Base-by-base conservation (phyloP, 2,797 vertebrate genomes). In the Gadopsis marmoratus region DNA sequence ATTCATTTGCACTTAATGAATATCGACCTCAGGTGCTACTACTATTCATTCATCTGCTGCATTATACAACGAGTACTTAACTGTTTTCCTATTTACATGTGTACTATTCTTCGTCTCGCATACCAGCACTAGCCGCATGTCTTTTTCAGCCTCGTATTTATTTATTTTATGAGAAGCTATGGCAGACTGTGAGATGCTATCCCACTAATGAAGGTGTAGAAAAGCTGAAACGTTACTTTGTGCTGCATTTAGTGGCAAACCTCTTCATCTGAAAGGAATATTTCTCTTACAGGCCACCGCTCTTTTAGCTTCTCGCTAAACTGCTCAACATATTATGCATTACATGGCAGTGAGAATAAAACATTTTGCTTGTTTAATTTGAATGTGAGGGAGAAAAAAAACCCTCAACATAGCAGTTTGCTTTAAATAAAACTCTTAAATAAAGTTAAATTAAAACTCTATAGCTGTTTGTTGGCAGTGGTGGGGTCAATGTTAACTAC, bases 1-100 rank as follows among this genome's bases (percentile, higher is more conserved):
- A 47, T 66, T 83, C 31, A 67, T 76, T 83, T 78, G 61, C 59
- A 80, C 58, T 59, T 78, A 83, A 88, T 89, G 74, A 87, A 87
- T 74, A 89, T 83, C 70, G 74, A 87, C 78, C 81, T 69, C 17
- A 60, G 35, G 78, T 41, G 54, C 72, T 16, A 41, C 35, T 48
- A 47, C n/a, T 43, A 83, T 88, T 78, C 51, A 65, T 82, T 80
- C 61, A 43, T 26, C 81, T 72, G 71, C 53, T 82, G 71, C 53
- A 61, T 85, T 65, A 82, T 60, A 79, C 71, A 65, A 59, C 17
- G 4, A 70, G 65, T 76, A 50, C 78, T 78, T 77, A 74, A 75
- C 78, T 0, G 11, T 70, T 82, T 70, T 60, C n/a, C 78, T 75
- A 54, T 84, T 86, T 69, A 74, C 39, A 64, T 12, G 50, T 63